A percentile compares a stretch with the other conserved stretches of the same genome.
These are phyloP conservation scores for Amorpha juglandis DNA, from an alignment of 2,888 invertebrate genomes.

Conservation along the genomic window DNA sequence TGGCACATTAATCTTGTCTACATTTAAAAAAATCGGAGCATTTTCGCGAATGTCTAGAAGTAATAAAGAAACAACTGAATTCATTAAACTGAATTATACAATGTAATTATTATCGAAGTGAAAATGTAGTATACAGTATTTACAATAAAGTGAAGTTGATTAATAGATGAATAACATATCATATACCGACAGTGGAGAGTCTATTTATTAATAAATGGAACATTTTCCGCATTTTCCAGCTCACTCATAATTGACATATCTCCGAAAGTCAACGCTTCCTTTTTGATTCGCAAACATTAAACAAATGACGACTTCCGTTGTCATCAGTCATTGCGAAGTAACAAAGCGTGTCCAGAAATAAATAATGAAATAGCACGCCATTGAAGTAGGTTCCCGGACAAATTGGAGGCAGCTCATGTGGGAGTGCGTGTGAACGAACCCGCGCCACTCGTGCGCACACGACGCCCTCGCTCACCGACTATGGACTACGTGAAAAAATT, in stretches of 20 bases:
- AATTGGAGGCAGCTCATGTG: slow-evolving; percentile 38
- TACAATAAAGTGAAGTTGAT: neutral
- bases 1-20: slow-evolving; percentile 17
- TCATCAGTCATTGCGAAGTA: slow-evolving; percentile 29
- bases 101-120: neutral
- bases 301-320: slow-evolving; percentile 21
- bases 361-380: slow-evolving; percentile 28
- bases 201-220: slow-evolving; percentile 1
- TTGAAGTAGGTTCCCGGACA: slow-evolving; percentile 42
- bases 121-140: slow-evolving; percentile 3
- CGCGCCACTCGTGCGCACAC: slow-evolving; percentile 26
- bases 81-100: neutral
- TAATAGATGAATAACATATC: neutral
- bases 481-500: slow-evolving; percentile 24
- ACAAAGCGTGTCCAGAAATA: slow-evolving; percentile 43
- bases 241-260: slow-evolving; percentile 1
- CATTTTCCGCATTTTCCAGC: slow-evolving; percentile 5
- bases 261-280: slow-evolving; percentile 19
- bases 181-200: no score
- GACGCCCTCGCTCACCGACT: slow-evolving; percentile 4
- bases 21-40: neutral
- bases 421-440: slow-evolving; percentile 57
- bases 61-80: slow-evolving; percentile 8
- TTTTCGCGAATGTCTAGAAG: slow-evolving; percentile 3
- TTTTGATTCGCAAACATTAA: slow-evolving; percentile 6